Conservation (phyloP, 2,888 invertebrate genomes). For the Trisateles emortualis region DNA sequence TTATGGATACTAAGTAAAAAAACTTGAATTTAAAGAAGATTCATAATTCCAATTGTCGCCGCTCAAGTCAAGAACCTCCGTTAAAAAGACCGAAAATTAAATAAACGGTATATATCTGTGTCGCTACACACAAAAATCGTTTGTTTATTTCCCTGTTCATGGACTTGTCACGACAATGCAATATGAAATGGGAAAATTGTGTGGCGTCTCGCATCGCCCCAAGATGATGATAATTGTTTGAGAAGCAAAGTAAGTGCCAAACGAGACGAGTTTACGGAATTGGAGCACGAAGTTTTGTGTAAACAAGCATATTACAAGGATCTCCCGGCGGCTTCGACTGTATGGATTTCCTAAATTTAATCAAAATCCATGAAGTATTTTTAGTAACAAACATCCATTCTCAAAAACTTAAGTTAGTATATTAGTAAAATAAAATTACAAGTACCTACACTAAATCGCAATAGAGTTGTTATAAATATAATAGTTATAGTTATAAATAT, state of each 20-base stretch:
- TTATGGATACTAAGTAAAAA: no score
- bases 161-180: slow-evolving; percentile 43
- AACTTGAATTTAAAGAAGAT: no score
- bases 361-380: no score
- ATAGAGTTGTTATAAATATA: no score
- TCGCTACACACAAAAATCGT: slow-evolving; percentile 42
- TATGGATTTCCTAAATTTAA: no score
- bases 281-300: slow-evolving; percentile 3
- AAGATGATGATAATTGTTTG: slow-evolving; percentile 34
- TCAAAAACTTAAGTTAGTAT: no score
- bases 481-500: no score
- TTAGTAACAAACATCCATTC: no score
- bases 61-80: slow-evolving; percentile 7
- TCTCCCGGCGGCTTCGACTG: no score
- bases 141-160: slow-evolving; percentile 46
- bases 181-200: slow-evolving; percentile 41
- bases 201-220: slow-evolving; percentile 38
- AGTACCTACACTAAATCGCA: no score
- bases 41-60: background rate
- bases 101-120: slow-evolving; percentile 31
- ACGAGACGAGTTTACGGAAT: slow-evolving; percentile 3
- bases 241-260: slow-evolving; percentile 10
- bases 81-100: slow-evolving; percentile 18
- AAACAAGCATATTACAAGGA: no score
- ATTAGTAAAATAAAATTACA: no score